phyloP scores from a whole-genome alignment of 2,888 invertebrate species.

The Aphodius granarius region DNA sequence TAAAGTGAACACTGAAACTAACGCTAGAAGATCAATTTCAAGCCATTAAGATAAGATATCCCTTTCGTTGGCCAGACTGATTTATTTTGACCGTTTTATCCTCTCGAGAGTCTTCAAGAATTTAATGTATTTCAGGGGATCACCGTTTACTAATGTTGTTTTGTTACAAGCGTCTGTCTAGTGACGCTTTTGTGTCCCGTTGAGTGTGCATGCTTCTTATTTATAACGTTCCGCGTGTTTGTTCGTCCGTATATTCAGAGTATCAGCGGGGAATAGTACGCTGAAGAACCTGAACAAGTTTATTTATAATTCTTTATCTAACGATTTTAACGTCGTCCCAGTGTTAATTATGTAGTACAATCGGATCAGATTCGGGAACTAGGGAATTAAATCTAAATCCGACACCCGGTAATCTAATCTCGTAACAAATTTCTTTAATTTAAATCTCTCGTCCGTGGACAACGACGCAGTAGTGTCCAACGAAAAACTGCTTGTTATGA shows the following conservation, averaged over 20 bases:
- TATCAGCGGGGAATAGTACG: not conserved
- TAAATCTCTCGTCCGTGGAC: not conserved
- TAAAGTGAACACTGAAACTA: too few species aligned
- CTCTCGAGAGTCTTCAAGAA: not conserved
- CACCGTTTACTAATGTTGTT: not conserved
- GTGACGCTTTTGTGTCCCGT: not conserved
- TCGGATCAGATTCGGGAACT: not conserved
- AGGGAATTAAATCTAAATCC: not conserved
- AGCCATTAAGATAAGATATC: not conserved
- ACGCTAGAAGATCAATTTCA: too few species aligned
- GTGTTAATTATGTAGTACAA: not conserved
- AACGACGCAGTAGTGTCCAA: not conserved
- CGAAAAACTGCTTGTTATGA: not conserved
- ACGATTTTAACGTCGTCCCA: not conserved
- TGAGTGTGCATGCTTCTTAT: not conserved
- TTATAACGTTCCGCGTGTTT: not conserved
- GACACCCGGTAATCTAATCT: not conserved
- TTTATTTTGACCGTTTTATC: not conserved
- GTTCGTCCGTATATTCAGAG: not conserved
- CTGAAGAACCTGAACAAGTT: not conserved
- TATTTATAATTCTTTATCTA: not conserved
- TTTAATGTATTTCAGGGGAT: not conserved
- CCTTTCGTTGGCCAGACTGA: not conserved
- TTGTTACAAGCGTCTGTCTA: not conserved
- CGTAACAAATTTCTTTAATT: not conserved